Evolutionary conservation across 2,113 vertebrate species (phyloP).

Genomic region (Ploceus nigricollis): DNA sequence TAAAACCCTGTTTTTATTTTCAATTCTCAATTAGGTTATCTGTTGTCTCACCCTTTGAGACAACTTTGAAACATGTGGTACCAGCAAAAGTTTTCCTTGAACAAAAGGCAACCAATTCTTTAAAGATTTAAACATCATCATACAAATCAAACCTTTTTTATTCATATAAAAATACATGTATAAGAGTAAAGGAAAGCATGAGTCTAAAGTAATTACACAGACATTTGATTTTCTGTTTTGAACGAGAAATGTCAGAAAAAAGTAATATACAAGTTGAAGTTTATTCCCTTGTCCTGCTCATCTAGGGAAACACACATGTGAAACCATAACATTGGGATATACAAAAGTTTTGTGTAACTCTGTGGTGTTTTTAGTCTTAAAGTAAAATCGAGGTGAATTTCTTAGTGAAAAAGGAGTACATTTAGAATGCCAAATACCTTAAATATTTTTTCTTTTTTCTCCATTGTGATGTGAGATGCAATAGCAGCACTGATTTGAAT

Average conservation of each 20-base stretch:
- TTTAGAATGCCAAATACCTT: neutral
- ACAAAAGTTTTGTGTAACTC: neutral
- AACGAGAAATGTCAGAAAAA: neutral
- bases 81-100: neutral
- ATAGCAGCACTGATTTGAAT: neutral
- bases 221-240: neutral
- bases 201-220: neutral
- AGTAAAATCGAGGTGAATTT: neutral
- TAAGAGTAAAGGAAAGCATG: neutral
- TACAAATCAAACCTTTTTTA: neutral
- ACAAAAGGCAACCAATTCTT: neutral
- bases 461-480: neutral
- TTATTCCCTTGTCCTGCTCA: neutral
- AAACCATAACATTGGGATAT: neutral
- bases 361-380: neutral
- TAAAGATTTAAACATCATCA: neutral
- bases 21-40: neutral
- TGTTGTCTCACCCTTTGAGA: neutral
- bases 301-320: neutral
- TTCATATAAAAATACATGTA: neutral
- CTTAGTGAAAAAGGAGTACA: neutral
- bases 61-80: neutral
- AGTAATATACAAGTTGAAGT: neutral
- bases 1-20: neutral
- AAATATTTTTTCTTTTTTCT: neutral